phyloP scores from a whole-genome alignment of 2,888 invertebrate genomes.

The Agrotis exclamationis region DNA sequence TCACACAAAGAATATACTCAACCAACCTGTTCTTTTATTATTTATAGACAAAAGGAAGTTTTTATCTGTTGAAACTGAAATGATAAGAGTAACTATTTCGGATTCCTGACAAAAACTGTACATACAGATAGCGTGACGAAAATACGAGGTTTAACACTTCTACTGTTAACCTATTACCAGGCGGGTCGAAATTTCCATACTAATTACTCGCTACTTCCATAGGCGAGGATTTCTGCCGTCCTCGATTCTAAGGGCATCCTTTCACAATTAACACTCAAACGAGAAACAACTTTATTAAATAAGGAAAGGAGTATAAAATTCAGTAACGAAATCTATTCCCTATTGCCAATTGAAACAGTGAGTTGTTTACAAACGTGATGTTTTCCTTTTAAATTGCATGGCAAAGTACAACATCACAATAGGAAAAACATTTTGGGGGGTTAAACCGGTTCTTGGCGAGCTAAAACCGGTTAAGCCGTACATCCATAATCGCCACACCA shows the following conservation, averaged over 20 bases:
- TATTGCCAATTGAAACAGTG: background rate
- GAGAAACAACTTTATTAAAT: constrained; percentile 25
- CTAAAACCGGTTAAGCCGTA: constrained; percentile 36
- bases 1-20: too few relatives aligned
- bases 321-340: constrained; percentile 1
- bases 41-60: background rate
- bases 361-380: constrained; percentile 1
- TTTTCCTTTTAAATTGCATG: constrained; percentile 3
- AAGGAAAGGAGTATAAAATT: constrained; percentile 34
- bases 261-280: constrained; percentile 46
- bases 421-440: constrained; percentile 22
- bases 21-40: background rate
- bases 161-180: constrained; percentile 39
- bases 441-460: constrained; percentile 22
- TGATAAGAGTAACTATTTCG: background rate
- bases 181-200: constrained; percentile 66
- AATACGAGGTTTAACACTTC: constrained; percentile 22
- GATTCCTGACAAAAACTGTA: background rate
- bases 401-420: constrained; percentile 26
- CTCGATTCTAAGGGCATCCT: constrained; percentile 55
- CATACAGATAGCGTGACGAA: constrained; percentile 22
- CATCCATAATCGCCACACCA: constrained; percentile 48
- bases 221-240: constrained; percentile 38
- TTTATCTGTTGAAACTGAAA: background rate
- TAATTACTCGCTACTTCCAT: constrained; percentile 62